These are phyloP conservation scores for Micrasema longulum DNA, from an alignment of 1,140 invertebrate genomes.

Conservation along the genomic window DNA sequence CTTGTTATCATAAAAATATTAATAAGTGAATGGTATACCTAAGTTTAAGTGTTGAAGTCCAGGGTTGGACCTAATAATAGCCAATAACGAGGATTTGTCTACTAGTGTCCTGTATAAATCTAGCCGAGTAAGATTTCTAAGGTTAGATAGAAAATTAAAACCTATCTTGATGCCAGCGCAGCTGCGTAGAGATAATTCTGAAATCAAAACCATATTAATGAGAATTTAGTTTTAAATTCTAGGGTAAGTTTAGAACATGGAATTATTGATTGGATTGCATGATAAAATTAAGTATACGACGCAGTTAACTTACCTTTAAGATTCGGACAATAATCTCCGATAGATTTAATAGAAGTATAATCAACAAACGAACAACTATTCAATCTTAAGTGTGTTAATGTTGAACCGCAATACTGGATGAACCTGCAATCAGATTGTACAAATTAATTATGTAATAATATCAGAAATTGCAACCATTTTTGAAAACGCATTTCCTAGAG, in stretches of 20 bases:
- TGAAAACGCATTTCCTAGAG: too few relatives aligned
- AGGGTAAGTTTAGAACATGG: too few relatives aligned
- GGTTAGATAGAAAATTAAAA: constrained; percentile 71
- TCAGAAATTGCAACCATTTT: too few relatives aligned
- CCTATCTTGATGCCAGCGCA: constrained; percentile 67
- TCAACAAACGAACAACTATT: constrained; percentile 83
- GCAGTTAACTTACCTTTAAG: constrained; percentile 79
- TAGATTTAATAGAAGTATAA: constrained; percentile 70
- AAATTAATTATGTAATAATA: too few relatives aligned
- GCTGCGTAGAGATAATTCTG: constrained; percentile 77
- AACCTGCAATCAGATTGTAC: constrained; percentile 79
- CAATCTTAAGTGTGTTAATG: constrained; percentile 77
- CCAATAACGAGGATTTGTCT: constrained; percentile 71
- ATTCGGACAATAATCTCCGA: constrained; percentile 74
- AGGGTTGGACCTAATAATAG: constrained; percentile 75
- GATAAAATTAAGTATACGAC: too few relatives aligned
- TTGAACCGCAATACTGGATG: constrained; percentile 73
- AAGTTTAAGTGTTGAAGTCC: constrained; percentile 80
- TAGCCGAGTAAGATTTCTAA: constrained; percentile 77
- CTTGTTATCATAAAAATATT: too few relatives aligned
- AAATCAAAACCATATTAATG: constrained; percentile 53
- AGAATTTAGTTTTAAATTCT: too few relatives aligned
- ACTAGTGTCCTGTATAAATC: constrained; percentile 84
- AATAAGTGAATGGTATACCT: constrained; percentile 60
- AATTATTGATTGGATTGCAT: too few relatives aligned